Conservation (phyloP, 1,140 invertebrate species). For the Neelides sp. region DNA sequence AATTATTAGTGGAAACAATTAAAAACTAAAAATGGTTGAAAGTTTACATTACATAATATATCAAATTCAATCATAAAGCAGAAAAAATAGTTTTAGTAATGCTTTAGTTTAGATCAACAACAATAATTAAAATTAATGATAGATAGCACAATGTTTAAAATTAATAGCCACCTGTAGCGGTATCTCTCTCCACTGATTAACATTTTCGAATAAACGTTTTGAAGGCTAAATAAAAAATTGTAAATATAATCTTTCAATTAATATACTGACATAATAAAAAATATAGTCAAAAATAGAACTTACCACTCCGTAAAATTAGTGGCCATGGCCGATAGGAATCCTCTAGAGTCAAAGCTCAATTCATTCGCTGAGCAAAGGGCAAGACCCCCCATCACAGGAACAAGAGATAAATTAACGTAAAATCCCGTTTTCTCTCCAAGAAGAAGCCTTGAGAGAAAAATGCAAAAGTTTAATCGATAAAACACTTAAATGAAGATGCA, state of each 20-base stretch:
- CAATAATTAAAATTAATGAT: conserved; percentile 7
- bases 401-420: conserved; percentile 61
- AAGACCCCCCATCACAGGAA: conserved; percentile 73
- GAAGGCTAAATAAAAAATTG: conserved; percentile 44
- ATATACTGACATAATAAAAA: conserved; percentile 11
- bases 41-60: too few relatives aligned
- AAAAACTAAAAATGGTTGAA: too few relatives aligned
- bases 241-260: conserved; percentile 14
- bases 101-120: too few relatives aligned
- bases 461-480: conserved; percentile 8
- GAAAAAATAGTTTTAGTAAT: too few relatives aligned
- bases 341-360: conserved; percentile 62
- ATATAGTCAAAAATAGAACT: conserved; percentile 23
- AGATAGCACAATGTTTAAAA: conserved; percentile 19
- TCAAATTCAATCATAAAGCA: too few relatives aligned
- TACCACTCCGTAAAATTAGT: conserved; percentile 74
- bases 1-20: too few relatives aligned
- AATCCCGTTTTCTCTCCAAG: conserved; percentile 58
- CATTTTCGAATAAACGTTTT: conserved; percentile 76
- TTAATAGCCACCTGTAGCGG: conserved; percentile 55
- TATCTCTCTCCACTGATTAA: conserved; percentile 65
- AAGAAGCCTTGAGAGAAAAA: conserved; percentile 12
- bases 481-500: conserved; percentile 9
- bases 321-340: conserved; percentile 63
- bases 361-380: conserved; percentile 71